A percentile compares a stretch with the other conserved stretches of the same genome.
phyloP scores from a whole-genome alignment of 2,113 vertebrate genomes.

The Corythoichthys intestinalis region DNA sequence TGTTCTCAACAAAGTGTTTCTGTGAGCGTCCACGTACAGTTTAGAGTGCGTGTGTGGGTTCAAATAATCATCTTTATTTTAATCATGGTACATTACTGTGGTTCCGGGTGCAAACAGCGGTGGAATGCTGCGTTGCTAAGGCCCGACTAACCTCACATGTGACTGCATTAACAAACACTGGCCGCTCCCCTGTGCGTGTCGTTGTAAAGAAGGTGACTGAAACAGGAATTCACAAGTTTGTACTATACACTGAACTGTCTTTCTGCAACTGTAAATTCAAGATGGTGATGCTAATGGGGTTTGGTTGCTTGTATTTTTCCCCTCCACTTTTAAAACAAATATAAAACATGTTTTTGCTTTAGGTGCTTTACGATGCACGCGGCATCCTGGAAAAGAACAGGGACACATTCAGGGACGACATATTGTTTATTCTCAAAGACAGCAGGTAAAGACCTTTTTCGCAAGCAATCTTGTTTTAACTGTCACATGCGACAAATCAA shows the following conservation, averaged over 20 bases:
- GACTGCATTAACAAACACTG: conserved; percentile 33
- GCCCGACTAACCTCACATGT: conserved; percentile 48
- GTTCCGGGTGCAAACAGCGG: neutral
- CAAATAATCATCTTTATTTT: neutral
- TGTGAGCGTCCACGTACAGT: neutral
- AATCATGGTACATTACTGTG: conserved; percentile 14
- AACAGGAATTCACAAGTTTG: conserved; percentile 4
- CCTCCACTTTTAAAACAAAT: neutral
- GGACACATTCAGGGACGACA: conserved; percentile 90
- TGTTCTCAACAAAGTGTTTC: neutral
- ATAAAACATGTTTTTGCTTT: conserved; percentile 2
- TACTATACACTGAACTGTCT: neutral
- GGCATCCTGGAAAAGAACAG: conserved; percentile 91
- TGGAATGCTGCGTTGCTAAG: conserved; percentile 32
- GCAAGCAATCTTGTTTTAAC: neutral
- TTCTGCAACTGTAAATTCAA: neutral
- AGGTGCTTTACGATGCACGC: conserved; percentile 85
- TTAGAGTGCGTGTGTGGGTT: neutral
- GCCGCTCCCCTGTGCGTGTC: conserved; percentile 3
- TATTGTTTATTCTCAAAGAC: conserved; percentile 87
- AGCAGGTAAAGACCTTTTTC: conserved; percentile 75
- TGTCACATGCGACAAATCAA: neutral
- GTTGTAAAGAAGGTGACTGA: conserved; percentile 19
- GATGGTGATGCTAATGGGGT: neutral
- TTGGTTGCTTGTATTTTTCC: neutral